Evolutionary conservation across 2,797 vertebrate species (phyloP), one percentile per base, ranked within the genome.

Genomic region (Molossus molossus): DNA sequence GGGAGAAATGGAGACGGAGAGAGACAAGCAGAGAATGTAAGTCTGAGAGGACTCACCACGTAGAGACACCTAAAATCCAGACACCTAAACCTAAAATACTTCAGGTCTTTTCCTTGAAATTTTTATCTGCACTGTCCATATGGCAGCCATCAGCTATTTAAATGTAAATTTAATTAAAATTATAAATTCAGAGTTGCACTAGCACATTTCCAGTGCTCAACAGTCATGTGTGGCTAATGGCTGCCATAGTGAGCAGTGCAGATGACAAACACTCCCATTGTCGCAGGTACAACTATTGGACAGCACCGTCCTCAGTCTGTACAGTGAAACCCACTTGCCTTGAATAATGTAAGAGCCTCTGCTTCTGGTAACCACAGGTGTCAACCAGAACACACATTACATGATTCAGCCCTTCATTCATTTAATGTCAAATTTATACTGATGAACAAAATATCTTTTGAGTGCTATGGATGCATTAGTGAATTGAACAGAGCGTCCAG

Each of bases 101-200:
- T 60, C 29, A 73, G 55, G 50, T 65, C 17, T 11, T n/a, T 5
- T 76, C 48, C 20, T 88, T 72, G 69, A 92, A 96, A 85, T 70
- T 73, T 94, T 18, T 1, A 50, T 48, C 73, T 65, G 10, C 14
- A 53, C n/a, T 75, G 53, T 57, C 45, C 53, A 50, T 27, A 79
- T 4, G 58, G 33, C 37, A 95, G 21, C 4, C 58, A 48, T 53
- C 90, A 29, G 20, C 70, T 86, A 79, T 60, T 83, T 76, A 89
- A 90, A 92, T 83, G 3, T 79, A 73, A 79, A 76, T 65, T 67
- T 53, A 82, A 64, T 91, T 70, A 70, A 69, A 87, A 70, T 75
- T 33, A 15, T 90, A 92, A 80, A 33, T 23, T 93, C 80, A 92
- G 20, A 83, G 67, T 69, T 67, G 81, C 55, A 23, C 29, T 82